Evolutionary conservation across 2,797 vertebrate species (phyloP), one percentile per base, ranked within the genome.

Genomic region (Rachycentron canadum): DNA sequence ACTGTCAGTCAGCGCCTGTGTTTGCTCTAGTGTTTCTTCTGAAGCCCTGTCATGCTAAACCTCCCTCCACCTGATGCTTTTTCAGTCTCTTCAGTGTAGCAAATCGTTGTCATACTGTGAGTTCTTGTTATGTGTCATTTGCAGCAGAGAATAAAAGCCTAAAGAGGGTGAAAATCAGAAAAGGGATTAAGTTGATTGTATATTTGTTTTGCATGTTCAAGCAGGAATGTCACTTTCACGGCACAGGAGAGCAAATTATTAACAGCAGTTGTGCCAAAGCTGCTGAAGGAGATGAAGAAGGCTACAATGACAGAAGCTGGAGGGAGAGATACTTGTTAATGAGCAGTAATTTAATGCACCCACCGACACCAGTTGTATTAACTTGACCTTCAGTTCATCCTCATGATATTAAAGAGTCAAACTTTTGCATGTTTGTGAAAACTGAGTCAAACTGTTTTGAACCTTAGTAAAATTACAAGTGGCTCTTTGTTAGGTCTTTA

Each of bases 1-100:
- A 26, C 70, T 68, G 82, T 89, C 89, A 84, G 7, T 89, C 85
- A 86, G 52, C 3, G 7, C 59, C 53, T 62, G 52, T 57, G 65
- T 83, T 71, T 76, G 62, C 69, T 45, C 43, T 28, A 7, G 23
- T 61, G 79, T 77, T 84, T 84, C 69, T 6, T 78, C 62, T 81
- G 76, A 89, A 56, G 45, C 21, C 12, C 7, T 75, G 77, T 82
- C 60, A 62, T 12, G 25, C 69, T 17, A 56, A 82, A 52, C 23
- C 62, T 41, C 52, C 13, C 57, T 67, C 59, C 36, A 40, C 79
- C 73, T 65, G 63, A 71, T 36, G 53, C 82, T 76, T 79, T 55
- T 83, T 82, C 57, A 25, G 69, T 67, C 36, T 53, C 73, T 77
- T 73, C 45, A 58, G 49, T 59, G 16, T 60, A 36, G 25, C 68